A percentile compares a stretch with the other conserved stretches of the same genome.
Evolutionary conservation across 2,113 vertebrate species (phyloP).

Genomic region (Scortum barcoo): DNA sequence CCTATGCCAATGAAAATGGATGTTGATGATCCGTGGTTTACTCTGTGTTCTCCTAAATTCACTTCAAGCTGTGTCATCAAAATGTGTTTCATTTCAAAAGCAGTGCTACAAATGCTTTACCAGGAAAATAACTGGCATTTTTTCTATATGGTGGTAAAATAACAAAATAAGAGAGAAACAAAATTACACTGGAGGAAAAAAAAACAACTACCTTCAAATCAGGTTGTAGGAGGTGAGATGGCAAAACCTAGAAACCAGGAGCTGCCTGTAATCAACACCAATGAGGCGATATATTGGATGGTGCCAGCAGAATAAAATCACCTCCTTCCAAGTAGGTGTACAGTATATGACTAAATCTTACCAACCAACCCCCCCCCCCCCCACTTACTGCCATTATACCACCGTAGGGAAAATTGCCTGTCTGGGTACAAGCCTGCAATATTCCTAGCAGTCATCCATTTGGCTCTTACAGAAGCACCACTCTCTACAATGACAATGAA

Average conservation of each 20-base stretch:
- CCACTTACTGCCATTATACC: conserved; percentile 79
- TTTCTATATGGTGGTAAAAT: conserved; percentile 23
- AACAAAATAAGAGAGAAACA: conserved; percentile 32
- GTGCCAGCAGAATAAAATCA: conserved; percentile 70
- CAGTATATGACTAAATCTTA: conserved; percentile 74
- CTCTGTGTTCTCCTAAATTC: conserved; percentile 6
- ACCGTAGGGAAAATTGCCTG: conserved; percentile 80
- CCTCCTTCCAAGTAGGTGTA: conserved; percentile 69
- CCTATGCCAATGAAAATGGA: neutral
- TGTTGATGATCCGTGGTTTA: conserved; percentile 1
- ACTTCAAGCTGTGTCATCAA: neutral
- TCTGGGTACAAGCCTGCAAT: conserved; percentile 77
- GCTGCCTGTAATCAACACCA: conserved; percentile 77
- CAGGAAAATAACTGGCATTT: conserved; percentile 29
- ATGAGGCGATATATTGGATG: conserved; percentile 77
- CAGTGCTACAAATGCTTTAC: conserved; percentile 2
- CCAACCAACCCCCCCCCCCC: too few species aligned
- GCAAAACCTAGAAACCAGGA: conserved; percentile 66
- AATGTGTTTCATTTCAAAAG: conserved; percentile 34
- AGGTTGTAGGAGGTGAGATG: conserved; percentile 50
- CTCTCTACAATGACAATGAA: conserved; percentile 76
- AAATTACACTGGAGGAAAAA: conserved; percentile 45
- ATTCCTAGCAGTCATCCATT: conserved; percentile 80
- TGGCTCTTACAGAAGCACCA: conserved; percentile 60
- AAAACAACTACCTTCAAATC: conserved; percentile 47